These are phyloP conservation scores for Drosophila nebulosa DNA, from an alignment of 1,140 invertebrate genomes.

Conservation along the genomic window DNA sequence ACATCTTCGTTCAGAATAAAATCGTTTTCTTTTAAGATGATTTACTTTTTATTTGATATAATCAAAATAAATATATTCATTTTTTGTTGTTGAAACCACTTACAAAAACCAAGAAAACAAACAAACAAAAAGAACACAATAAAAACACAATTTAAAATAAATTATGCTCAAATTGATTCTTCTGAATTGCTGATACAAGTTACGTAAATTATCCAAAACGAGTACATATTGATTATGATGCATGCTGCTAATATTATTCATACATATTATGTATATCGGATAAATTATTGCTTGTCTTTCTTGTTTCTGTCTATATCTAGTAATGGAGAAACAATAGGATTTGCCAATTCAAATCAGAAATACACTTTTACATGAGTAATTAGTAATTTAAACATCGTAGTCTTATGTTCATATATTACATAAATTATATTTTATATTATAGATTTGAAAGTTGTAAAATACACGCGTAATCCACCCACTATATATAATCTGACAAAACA, in stretches of 20 bases:
- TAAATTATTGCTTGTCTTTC: neutral
- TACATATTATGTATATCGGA: neutral
- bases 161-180: slow-evolving; percentile 53
- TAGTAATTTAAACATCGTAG: slow-evolving; percentile 1
- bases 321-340: slow-evolving; percentile 1
- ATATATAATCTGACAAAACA: slow-evolving; percentile 5
- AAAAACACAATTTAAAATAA: slow-evolving; percentile 8
- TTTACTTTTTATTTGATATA: neutral
- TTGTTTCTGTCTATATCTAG: neutral
- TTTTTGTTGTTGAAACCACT: neutral
- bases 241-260: neutral
- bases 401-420: slow-evolving; percentile 23
- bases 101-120: neutral
- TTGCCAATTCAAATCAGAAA: neutral
- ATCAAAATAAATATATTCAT: neutral
- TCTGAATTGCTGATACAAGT: slow-evolving; percentile 42
- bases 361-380: neutral
- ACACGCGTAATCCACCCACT: slow-evolving; percentile 22
- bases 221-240: slow-evolving; percentile 1
- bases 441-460: slow-evolving; percentile 19
- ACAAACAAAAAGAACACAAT: slow-evolving; percentile 2
- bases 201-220: slow-evolving; percentile 4
- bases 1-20: slow-evolving; percentile 5
- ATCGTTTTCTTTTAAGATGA: neutral
- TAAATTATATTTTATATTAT: slow-evolving; percentile 42